Conservation (phyloP, 2,113 vertebrate genomes). For the Equus quagga region DNA sequence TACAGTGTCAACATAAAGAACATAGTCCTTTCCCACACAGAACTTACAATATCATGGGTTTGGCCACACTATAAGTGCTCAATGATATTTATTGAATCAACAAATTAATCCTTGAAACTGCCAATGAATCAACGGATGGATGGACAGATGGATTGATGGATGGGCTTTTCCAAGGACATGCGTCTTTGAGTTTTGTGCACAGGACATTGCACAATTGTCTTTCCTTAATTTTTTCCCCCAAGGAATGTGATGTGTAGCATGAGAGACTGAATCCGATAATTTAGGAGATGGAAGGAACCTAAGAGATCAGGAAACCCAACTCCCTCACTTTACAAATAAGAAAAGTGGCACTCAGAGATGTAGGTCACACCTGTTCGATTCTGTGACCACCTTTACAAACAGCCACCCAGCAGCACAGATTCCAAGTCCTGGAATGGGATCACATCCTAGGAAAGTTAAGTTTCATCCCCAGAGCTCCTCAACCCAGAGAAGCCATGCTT, state of each 20-base stretch:
- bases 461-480: background rate
- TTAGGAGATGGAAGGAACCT: background rate
- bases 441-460: background rate
- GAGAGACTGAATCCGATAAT: background rate
- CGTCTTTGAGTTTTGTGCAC: background rate
- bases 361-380: background rate
- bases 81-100: background rate
- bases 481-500: background rate
- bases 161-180: background rate
- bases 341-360: background rate
- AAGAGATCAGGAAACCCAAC: background rate
- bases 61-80: background rate
- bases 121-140: background rate
- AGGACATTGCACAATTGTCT: background rate
- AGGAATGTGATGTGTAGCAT: background rate
- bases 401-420: background rate
- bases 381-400: background rate
- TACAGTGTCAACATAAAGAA: background rate
- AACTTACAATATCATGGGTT: constrained; percentile 17
- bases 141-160: background rate
- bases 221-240: background rate
- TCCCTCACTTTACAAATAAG: background rate
- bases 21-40: background rate
- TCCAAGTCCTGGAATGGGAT: background rate
- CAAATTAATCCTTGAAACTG: background rate